These are phyloP conservation scores for Zaprionus inermis DNA, from an alignment of 1,140 invertebrate genomes.

Conservation along the genomic window DNA sequence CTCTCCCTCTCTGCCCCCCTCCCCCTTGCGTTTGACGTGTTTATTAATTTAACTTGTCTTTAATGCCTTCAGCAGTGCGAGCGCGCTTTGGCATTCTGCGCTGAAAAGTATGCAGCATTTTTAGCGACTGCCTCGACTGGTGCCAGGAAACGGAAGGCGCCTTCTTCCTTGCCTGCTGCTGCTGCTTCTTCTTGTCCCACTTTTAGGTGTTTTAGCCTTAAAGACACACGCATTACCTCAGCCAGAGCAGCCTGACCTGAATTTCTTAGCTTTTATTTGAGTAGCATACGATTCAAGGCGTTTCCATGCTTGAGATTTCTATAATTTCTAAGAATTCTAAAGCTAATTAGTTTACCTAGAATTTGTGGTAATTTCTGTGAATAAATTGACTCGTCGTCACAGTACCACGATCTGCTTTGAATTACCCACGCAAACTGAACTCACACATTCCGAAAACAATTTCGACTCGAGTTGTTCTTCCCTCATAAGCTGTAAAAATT, in stretches of 20 bases:
- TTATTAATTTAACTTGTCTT: slow-evolving; percentile 68
- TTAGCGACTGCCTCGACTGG: slow-evolving; percentile 22
- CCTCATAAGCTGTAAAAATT: slow-evolving; percentile 71
- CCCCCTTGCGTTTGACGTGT: slow-evolving; percentile 16
- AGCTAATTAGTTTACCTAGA: background rate
- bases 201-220: too few species aligned
- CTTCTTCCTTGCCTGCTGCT: background rate
- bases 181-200: background rate
- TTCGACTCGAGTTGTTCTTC: slow-evolving; percentile 8
- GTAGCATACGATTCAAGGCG: too few species aligned
- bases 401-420: background rate
- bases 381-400: background rate
- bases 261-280: too few species aligned
- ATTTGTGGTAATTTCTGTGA: background rate
- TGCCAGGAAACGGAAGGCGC: background rate
- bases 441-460: background rate
- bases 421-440: background rate
- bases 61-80: background rate
- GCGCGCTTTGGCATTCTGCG: slow-evolving; percentile 35
- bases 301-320: too few species aligned
- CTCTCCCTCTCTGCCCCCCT: background rate
- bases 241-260: background rate
- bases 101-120: slow-evolving; percentile 58
- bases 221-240: background rate
- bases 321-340: background rate